Conservation (phyloP, 2,113 vertebrate species). For the Tinamus guttatus region DNA sequence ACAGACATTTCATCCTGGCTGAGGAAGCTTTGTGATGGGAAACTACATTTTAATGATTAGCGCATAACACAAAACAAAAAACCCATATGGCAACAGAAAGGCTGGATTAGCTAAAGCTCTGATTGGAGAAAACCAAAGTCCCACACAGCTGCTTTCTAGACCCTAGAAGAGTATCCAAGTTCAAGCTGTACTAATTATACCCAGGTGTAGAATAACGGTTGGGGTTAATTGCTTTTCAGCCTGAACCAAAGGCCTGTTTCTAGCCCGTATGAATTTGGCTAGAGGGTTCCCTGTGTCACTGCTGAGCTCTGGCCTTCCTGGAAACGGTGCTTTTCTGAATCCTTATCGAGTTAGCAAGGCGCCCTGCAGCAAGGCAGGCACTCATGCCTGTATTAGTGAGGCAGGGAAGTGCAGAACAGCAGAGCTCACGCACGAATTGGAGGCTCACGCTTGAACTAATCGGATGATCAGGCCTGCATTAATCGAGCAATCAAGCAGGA, state of each 20-base stretch:
- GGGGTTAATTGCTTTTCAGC: conserved; percentile 4
- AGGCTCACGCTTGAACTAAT: background rate
- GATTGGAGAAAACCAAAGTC: background rate
- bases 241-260: background rate
- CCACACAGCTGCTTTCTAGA: background rate
- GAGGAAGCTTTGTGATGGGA: background rate
- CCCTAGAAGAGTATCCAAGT: background rate
- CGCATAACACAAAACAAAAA: background rate
- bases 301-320: background rate
- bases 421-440: background rate
- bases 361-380: background rate
- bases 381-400: background rate
- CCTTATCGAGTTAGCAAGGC: background rate
- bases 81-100: background rate
- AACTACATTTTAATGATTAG: conserved; percentile 4
- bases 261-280: background rate
- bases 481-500: background rate
- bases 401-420: conserved; percentile 25
- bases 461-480: background rate
- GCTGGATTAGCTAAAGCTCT: background rate
- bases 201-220: background rate
- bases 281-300: background rate
- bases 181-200: background rate
- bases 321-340: background rate
- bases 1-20: background rate